Conservation (phyloP, 2,113 vertebrate genomes). For the Dipodomys merriami region DNA sequence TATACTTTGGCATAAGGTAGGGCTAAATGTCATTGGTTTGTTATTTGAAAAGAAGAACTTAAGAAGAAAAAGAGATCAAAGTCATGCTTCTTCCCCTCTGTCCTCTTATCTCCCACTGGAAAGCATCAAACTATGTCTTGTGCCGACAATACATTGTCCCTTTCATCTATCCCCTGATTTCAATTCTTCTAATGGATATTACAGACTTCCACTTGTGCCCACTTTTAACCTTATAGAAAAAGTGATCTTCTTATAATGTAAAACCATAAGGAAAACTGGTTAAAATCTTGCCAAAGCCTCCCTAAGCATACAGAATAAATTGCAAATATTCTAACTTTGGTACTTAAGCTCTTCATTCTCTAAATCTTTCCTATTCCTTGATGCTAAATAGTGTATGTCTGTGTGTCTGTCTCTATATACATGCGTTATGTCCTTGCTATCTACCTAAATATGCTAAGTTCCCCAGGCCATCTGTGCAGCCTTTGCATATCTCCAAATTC, state of each 20-base stretch:
- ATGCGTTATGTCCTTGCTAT: no score
- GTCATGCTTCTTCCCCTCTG: not conserved
- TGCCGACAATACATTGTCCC: not conserved
- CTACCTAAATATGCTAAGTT: not conserved
- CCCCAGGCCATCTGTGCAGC: not conserved
- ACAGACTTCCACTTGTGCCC: not conserved
- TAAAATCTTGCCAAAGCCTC: not conserved
- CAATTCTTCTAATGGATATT: not conserved
- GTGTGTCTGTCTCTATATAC: not conserved
- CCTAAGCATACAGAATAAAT: not conserved
- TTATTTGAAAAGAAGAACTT: not conserved
- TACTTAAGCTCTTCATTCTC: not conserved
- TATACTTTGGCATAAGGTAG: not conserved
- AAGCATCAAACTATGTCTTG: not conserved
- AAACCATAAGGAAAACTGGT: constrained; percentile 36
- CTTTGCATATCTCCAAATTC: not conserved
- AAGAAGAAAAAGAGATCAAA: not conserved
- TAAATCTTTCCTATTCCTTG: not conserved
- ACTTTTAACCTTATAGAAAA: constrained; percentile 8
- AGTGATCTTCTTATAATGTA: constrained; percentile 36
- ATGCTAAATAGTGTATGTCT: no score
- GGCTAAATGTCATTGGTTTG: not conserved
- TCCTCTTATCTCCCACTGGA: not conserved
- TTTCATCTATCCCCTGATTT: constrained; percentile 18
- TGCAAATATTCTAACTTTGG: not conserved